These are phyloP conservation scores for Pachyseris speciosa DNA, from an alignment of 64 coral and sea anemone genomes.

Conservation along the genomic window DNA sequence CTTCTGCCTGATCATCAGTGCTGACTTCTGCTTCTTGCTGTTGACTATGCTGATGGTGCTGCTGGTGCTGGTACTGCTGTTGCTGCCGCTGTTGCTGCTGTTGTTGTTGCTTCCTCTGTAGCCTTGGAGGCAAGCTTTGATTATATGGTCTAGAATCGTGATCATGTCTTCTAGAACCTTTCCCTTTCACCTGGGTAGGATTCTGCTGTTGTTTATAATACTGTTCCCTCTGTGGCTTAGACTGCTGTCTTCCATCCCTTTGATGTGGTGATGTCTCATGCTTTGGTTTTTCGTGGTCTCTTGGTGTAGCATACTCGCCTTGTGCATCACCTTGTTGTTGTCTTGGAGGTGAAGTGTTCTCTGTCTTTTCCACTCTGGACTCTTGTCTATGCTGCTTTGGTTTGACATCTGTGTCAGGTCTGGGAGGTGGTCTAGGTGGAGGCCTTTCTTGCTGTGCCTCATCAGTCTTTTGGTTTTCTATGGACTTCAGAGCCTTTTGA, in stretches of 20 bases:
- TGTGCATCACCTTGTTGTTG: slow-evolving; percentile 21
- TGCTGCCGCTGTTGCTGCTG: slow-evolving; percentile 77
- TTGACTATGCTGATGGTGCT: slow-evolving; percentile 5
- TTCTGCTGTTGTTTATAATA: slow-evolving; percentile 68
- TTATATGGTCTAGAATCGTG: slow-evolving; percentile 81
- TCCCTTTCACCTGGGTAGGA: slow-evolving; percentile 51
- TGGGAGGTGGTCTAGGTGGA: slow-evolving; percentile 22
- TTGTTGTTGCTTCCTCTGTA: slow-evolving; percentile 93
- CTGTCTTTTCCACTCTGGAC: slow-evolving; percentile 1
- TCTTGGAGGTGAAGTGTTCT: slow-evolving; percentile 9
- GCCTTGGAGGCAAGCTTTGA: slow-evolving; percentile 84
- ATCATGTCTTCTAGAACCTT: slow-evolving; percentile 75
- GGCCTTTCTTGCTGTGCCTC: slow-evolving; percentile 17
- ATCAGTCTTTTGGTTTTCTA: slow-evolving; percentile 15
- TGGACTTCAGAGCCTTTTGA: not conserved
- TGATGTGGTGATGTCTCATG: not conserved
- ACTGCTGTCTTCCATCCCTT: slow-evolving; percentile 32
- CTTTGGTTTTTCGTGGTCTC: slow-evolving; percentile 19
- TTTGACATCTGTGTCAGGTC: slow-evolving; percentile 15
- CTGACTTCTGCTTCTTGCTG: not conserved
- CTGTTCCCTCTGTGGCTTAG: slow-evolving; percentile 45
- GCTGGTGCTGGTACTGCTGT: slow-evolving; percentile 17
- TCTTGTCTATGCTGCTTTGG: slow-evolving; percentile 39
- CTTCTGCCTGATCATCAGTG: not conserved
- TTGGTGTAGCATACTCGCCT: not conserved